Percentiles rank a stretch among this genome's conserved stretches.
Conservation (phyloP, 2,797 vertebrate species). For the Cynodonichthys magdalenae region DNA sequence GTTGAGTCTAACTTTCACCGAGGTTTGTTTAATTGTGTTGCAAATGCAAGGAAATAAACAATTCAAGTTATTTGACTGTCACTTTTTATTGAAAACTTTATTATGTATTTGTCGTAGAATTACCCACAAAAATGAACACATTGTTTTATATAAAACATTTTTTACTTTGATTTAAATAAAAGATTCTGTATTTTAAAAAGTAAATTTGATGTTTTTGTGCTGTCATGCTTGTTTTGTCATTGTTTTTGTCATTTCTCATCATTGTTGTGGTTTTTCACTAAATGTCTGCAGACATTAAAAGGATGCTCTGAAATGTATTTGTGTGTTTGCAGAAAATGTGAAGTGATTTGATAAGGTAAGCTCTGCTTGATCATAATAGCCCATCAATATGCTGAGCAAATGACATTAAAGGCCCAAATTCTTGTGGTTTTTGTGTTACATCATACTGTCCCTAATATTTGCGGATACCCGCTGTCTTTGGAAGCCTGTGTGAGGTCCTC, state of each 20-base stretch:
- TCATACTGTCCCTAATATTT: slow-evolving; percentile 47
- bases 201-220: not conserved
- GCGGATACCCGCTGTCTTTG: slow-evolving; percentile 54
- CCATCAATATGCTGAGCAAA: too few species aligned
- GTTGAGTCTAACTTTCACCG: slow-evolving; percentile 12
- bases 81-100: slow-evolving; percentile 2
- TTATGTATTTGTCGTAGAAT: slow-evolving; percentile 1
- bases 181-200: too few species aligned
- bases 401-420: too few species aligned
- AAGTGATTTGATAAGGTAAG: too few species aligned
- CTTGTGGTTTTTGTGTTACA: slow-evolving; percentile 51
- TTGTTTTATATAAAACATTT: not conserved
- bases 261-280: not conserved
- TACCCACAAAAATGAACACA: slow-evolving; percentile 1
- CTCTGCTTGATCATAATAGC: too few species aligned
- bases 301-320: not conserved
- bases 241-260: not conserved
- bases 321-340: too few species aligned
- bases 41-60: slow-evolving; percentile 19
- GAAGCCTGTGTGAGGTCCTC: slow-evolving; percentile 66
- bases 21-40: not conserved
- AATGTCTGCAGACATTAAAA: not conserved
- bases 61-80: not conserved
- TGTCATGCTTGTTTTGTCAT: not conserved
- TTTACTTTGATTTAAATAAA: not conserved